Evolutionary conservation across 2,113 vertebrate genomes (phyloP), one percentile per base, ranked within the genome.

Genomic region (Rhodinocichla rosea): DNA sequence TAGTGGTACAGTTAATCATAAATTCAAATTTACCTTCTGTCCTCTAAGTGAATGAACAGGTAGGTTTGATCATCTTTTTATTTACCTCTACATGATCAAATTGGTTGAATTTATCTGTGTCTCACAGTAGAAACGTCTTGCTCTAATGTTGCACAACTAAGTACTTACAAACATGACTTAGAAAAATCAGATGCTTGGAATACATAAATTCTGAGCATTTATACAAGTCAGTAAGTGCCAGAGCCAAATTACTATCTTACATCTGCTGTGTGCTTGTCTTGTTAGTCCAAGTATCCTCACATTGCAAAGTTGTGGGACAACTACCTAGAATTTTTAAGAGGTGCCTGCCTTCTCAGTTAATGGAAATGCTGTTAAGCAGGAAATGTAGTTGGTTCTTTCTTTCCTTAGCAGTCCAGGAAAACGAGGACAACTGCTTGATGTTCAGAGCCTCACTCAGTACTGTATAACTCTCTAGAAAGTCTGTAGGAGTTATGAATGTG

Each of bases 401-500:
- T 63, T 86, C 52, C 60, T 77, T 27, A 83, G 28, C 22, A 86
- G 73, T 35, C 37, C 69, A 68, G 16, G 47, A 75, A 86, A 90
- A 84, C 1, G 4, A 90, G 56, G 73, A 90, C 44, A 89, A 90
- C 59, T 87, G 83, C 44, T 83, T 35, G 7, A 47, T 1, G 11
- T 39, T 88, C 69, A 44, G 50, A 71, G 63, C 16, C 37, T 86
- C 12, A 5, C 62, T 84, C 42, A 53, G 37, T 56, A 65, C 52
- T 47, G 39, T 71, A 39, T 37, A 88, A 90, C 55, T 78, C 76
- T 81, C 79, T 40, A 86, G 76, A 90, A 96, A 78, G 65, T 84
- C 92, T 75, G 77, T 56, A 56, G 56, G 84, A 95, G 67, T 91
- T 91, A 82, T 77, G 68, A 96, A 81, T 67, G 52, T 65, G 60